Evolutionary conservation across 2,113 vertebrate species (phyloP).

Genomic region (Dromiciops gliroides): DNA sequence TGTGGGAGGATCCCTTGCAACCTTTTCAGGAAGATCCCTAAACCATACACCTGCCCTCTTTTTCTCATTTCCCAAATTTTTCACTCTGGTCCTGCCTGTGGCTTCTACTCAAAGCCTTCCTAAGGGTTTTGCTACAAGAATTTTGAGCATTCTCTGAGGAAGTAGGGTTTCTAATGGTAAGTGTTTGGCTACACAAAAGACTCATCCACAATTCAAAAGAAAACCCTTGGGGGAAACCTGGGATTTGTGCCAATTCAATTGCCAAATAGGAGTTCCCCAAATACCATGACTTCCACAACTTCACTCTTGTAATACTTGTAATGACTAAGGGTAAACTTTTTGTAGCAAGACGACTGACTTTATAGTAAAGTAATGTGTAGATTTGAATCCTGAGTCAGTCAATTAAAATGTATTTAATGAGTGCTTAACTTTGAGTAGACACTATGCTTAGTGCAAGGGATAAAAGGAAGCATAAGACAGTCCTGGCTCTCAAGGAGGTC

Average conservation of each 20-base stretch:
- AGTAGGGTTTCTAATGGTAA: neutral
- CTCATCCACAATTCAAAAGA: neutral
- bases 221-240: neutral
- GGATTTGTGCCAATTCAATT: neutral
- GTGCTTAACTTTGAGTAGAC: neutral
- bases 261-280: neutral
- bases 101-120: neutral
- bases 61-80: neutral
- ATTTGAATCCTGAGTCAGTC: neutral
- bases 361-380: neutral
- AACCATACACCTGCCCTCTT: neutral
- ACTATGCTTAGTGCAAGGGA: neutral
- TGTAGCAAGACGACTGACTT: neutral
- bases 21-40: neutral
- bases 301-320: neutral
- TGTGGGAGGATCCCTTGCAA: neutral
- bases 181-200: neutral
- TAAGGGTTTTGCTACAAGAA: neutral
- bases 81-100: neutral
- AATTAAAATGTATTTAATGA: neutral
- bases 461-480: neutral
- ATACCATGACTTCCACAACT: neutral
- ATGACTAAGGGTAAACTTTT: neutral
- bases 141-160: neutral
- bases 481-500: neutral